Conservation (phyloP, 2,888 invertebrate species). For the Euclidia mi region DNA sequence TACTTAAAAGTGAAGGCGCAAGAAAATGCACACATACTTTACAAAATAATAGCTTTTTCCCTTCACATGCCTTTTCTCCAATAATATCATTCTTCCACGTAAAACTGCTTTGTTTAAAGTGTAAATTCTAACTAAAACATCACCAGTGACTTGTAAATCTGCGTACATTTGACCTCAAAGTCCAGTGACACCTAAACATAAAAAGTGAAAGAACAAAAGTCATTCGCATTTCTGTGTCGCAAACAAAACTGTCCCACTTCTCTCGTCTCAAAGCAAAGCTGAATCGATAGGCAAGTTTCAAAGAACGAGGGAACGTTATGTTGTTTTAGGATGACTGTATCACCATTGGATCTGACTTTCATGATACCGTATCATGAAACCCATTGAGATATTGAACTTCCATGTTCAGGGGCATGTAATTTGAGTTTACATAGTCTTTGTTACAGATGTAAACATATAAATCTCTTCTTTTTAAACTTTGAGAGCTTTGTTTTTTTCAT, state of each 20-base stretch:
- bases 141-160: too few relatives aligned
- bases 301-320: constrained; percentile 33
- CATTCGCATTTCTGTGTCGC: constrained; percentile 43
- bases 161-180: constrained; percentile 42
- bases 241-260: constrained; percentile 54
- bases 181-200: constrained; percentile 37
- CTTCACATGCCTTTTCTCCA: too few relatives aligned
- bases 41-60: too few relatives aligned
- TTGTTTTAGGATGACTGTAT: constrained; percentile 15
- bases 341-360: constrained; percentile 24
- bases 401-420: background rate
- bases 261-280: constrained; percentile 34
- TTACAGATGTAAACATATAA: too few relatives aligned
- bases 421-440: too few relatives aligned
- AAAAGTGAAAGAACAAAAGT: constrained; percentile 45
- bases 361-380: constrained; percentile 1
- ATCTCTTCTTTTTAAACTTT: too few relatives aligned
- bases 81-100: too few relatives aligned
- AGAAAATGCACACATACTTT: too few relatives aligned
- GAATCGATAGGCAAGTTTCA: constrained; percentile 43
- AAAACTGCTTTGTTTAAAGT: background rate
- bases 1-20: too few relatives aligned
- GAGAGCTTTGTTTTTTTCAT: too few relatives aligned
- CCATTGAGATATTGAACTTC: background rate
- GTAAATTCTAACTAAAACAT: background rate